Base-by-base conservation (phyloP, 2,888 invertebrate genomes). In the Strigamia maritima region DNA sequence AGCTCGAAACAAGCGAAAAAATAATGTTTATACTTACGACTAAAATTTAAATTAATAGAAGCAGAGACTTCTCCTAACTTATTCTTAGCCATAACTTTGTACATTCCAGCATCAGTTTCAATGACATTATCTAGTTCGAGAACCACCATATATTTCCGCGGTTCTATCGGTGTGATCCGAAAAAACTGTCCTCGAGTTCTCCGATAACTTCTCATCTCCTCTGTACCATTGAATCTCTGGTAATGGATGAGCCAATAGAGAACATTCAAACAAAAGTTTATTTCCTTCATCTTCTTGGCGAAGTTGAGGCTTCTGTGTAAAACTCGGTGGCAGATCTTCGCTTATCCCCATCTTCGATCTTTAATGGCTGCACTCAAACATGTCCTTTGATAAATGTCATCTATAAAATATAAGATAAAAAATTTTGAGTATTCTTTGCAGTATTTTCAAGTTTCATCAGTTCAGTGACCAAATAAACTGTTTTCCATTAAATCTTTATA, bases 251-350 rank as follows among this genome's bases (percentile, higher is more conserved):
- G 93, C 92, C 84, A 94, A 87, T 84, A 97, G 89, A 87, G 95
- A 94, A 87, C 96, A 97, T 87, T 96, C 96, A 89, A 97, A 96
- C 84, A 97, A 91, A 86, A 97, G 91, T 85, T 94, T 92, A 89
- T 96, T 96, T 84, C 96, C 96, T 86, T 96, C 96, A 87, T 96
- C 96, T 87, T 97, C 97, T 87, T 98, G 97, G 83, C 96, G 91
- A 84, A 98, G 91, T 88, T 95, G 94, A 83, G 97, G 97, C 92
- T 97, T 97, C 89, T 97, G 95, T 83, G 95, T 95, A 90, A 98
- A 97, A 91, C 96, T 97, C 88, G 97, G 97, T 89, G 97, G 96
- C 89, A 95, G 93, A 89, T 96, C 95, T 88, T 96, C 96, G 86
- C 92, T 90, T 88, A 92, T 92, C 90, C 93, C 93, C 93, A 93